These are phyloP conservation scores for Bothrops jararaca DNA, from an alignment of 2,113 vertebrate genomes.

Conservation along the genomic window DNA sequence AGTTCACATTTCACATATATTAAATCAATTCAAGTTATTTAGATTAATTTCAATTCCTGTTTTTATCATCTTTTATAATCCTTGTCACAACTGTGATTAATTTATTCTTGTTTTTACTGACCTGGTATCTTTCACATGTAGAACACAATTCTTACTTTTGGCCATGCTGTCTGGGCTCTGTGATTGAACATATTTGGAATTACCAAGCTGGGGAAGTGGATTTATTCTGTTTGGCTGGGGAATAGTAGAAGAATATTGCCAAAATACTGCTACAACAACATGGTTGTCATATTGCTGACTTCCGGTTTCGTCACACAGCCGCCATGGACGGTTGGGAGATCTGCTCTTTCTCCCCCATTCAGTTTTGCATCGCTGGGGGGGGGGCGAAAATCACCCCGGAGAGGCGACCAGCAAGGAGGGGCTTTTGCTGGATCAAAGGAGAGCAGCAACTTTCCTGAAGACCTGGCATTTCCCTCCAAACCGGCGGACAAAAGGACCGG, in stretches of 20 bases:
- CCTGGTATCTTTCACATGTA: not conserved
- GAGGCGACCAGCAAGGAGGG: no score
- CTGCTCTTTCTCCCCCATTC: no score
- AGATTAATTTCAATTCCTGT: not conserved
- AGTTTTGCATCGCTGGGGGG: no score
- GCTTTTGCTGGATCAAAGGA: no score
- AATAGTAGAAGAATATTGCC: not conserved
- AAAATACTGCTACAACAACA: not conserved
- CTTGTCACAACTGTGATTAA: not conserved
- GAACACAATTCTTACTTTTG: not conserved
- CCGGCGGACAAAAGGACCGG: no score
- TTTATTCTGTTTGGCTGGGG: not conserved
- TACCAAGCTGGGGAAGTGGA: not conserved
- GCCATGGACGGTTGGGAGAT: no score
- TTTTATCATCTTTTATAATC: not conserved
- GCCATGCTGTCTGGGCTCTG: not conserved
- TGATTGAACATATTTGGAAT: not conserved
- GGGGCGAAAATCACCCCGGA: no score
- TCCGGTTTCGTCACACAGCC: no score
- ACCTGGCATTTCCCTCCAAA: no score
- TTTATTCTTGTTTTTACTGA: slow-evolving; percentile 15
- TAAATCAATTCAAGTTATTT: slow-evolving; percentile 19
- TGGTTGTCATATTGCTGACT: not conserved
- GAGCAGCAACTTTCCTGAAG: no score
- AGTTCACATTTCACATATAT: slow-evolving; percentile 21